A percentile compares a stretch with the other conserved stretches of the same genome.
phyloP scores from a whole-genome alignment of 2,888 invertebrate genomes.

The Cinara cedri region DNA sequence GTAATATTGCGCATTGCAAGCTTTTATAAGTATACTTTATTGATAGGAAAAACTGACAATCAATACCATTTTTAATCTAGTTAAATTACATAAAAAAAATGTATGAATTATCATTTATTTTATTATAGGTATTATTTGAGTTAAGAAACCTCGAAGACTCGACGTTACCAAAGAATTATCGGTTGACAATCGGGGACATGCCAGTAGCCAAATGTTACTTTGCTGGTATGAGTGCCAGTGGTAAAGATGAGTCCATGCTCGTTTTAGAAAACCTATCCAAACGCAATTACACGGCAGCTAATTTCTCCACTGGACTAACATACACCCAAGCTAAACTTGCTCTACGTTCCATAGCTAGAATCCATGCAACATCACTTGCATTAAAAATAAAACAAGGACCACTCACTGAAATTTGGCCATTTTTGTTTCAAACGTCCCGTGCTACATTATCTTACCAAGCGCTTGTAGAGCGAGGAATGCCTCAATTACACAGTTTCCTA shows the following conservation, averaged over 20 bases:
- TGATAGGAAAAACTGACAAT: no score
- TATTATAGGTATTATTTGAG: constrained; percentile 44
- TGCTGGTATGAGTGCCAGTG: constrained; percentile 69
- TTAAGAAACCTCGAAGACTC: constrained; percentile 37
- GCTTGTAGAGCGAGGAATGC: constrained; percentile 77
- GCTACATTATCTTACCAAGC: constrained; percentile 82
- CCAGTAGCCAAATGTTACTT: constrained; percentile 76
- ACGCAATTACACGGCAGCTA: constrained; percentile 70
- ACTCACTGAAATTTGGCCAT: constrained; percentile 69
- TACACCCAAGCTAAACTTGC: constrained; percentile 73
- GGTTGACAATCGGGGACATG: constrained; percentile 65
- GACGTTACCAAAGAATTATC: constrained; percentile 58
- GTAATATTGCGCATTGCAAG: no score
- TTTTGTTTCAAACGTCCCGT: constrained; percentile 78
- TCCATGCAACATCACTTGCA: constrained; percentile 76
- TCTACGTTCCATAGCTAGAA: constrained; percentile 73
- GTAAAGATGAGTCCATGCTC: constrained; percentile 70
- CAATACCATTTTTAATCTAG: no score
- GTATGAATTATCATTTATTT: background rate
- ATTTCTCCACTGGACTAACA: constrained; percentile 74
- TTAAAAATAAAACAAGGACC: constrained; percentile 66
- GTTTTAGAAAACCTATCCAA: constrained; percentile 78
- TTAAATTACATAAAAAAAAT: no score
- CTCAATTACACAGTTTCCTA: constrained; percentile 71
- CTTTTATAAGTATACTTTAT: no score